Evolutionary conservation across 2,113 vertebrate genomes (phyloP).

Genomic region (Tragulus kanchil): DNA sequence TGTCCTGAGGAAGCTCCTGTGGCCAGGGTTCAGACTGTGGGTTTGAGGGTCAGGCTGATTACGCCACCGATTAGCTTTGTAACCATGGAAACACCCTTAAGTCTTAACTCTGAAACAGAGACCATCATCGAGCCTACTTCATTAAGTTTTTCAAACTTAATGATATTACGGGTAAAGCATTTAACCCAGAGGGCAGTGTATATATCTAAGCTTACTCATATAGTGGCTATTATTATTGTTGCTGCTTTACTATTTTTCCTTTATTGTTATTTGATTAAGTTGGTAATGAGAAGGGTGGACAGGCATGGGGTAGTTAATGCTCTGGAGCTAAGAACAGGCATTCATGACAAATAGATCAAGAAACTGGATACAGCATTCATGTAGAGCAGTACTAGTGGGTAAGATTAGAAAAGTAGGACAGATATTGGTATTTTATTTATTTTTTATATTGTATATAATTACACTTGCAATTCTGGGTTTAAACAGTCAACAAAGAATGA

Average conservation of each 20-base stretch:
- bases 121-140: background rate
- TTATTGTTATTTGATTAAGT: background rate
- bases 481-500: background rate
- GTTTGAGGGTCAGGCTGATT: background rate
- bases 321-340: background rate
- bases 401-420: background rate
- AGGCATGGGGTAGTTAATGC: background rate
- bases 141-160: background rate
- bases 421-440: background rate
- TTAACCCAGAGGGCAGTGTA: background rate
- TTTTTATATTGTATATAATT: background rate
- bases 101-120: background rate
- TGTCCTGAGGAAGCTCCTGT: background rate
- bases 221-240: background rate
- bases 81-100: background rate
- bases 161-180: background rate
- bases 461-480: background rate
- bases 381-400: no score
- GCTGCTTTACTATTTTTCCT: background rate
- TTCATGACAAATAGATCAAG: background rate
- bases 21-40: accelerated
- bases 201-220: background rate
- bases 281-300: background rate
- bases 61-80: background rate
- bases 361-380: background rate